These are phyloP conservation scores for Synergus japonicus DNA, from an alignment of 2,888 invertebrate genomes.

Conservation along the genomic window DNA sequence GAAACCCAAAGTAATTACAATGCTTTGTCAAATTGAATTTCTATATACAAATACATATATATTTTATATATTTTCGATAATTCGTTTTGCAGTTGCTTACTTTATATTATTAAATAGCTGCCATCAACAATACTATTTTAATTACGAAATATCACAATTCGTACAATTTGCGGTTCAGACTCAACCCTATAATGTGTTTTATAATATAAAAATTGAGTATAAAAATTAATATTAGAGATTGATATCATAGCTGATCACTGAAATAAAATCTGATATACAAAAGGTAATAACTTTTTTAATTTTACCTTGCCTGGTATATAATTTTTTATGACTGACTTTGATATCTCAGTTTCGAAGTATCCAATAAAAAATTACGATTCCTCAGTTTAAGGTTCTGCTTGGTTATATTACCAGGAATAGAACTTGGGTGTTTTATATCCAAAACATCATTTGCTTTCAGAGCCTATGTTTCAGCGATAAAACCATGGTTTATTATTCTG, in stretches of 20 bases:
- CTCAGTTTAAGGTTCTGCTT: constrained; percentile 1
- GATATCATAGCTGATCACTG: not conserved
- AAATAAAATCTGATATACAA: constrained; percentile 13
- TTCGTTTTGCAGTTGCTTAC: not conserved
- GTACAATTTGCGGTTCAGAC: not conserved
- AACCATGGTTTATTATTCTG: constrained; percentile 26
- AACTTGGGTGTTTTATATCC: constrained; percentile 19
- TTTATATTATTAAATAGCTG: not conserved
- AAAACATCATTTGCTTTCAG: constrained; percentile 35
- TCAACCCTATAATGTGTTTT: not conserved
- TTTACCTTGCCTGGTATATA: not conserved
- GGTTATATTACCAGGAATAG: not conserved
- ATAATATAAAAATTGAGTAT: not conserved
- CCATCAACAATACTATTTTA: not conserved
- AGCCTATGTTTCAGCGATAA: constrained; percentile 18
- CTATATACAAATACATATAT: not conserved
- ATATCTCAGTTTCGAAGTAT: constrained; percentile 26
- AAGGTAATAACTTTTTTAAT: not conserved
- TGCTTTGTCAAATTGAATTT: not conserved
- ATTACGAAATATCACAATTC: not conserved
- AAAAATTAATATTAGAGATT: not conserved
- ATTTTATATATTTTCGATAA: not conserved
- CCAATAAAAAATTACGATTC: constrained; percentile 20
- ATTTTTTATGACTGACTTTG: constrained; percentile 20
- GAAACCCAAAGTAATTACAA: not conserved